Evolutionary conservation across 2,797 vertebrate species (phyloP), one percentile per base, ranked within the genome.

Genomic region (Synaphobranchus kaupii): DNA sequence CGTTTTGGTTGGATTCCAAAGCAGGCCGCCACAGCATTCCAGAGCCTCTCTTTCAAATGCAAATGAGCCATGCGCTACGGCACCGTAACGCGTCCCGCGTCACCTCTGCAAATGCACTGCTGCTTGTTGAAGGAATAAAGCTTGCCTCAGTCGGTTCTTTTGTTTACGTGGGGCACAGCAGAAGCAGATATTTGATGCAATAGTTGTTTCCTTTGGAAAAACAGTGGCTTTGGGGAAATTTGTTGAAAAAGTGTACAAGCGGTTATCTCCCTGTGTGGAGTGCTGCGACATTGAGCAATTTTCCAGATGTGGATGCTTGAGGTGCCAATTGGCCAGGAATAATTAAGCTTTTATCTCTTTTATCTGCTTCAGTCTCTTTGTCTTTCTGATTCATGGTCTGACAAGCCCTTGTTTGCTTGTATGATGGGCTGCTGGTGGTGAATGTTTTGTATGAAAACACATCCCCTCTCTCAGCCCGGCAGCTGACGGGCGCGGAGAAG

Each of bases 391-490:
- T 60, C 44, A 50, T n/a, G 47, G 47, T 50, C 20, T n/a, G 47
- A 25, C 50, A 50, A 81, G 25, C 25, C 25, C 44, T n/a, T n/a
- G 44, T 50, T 39, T 54, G 13, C 54, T 54, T 34, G n/a, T 34
- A 3, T 58, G 28, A 54, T n/a, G 50, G n/a, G 28, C 81, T 6
- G 25, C 25, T 28, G 76, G 76, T 81, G 78, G 44, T 25, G 78
- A 50, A 47, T 9, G 25, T n/a, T 50, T 48, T 4, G 44, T 31
- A 17, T 81, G 44, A 81, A 48, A 94, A 34, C 94, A 94, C 92
- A 90, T 95, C 85, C 93, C 93, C 91, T 91, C 90, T 89, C 1
- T 4, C 95, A 99, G 98, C 95, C 84, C 96, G 95, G 13, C 96
- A 96, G 92, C 95, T 95, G 5, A 87, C 95, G 0, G 94, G 93